A percentile compares a stretch with the other conserved stretches of the same genome.
These are phyloP conservation scores for Caenorhabditis afra DNA, from an alignment of 2,888 invertebrate species.

Conservation along the genomic window DNA sequence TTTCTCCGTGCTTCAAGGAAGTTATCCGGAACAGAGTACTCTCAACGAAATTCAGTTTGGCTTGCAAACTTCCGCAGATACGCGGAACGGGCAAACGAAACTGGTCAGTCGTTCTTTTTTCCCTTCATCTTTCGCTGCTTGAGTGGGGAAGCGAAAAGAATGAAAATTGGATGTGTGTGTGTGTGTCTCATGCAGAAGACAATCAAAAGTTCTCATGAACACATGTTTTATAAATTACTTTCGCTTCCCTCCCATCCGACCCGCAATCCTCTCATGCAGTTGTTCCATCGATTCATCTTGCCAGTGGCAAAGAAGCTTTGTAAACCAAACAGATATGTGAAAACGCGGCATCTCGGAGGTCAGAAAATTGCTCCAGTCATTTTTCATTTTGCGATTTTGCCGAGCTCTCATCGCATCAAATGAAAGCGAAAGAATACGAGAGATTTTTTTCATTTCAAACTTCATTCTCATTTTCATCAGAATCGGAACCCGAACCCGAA, in stretches of 20 bases:
- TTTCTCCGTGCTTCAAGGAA: background rate
- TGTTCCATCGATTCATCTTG: constrained; percentile 45
- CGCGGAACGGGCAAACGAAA: background rate
- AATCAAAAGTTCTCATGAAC: constrained; percentile 55
- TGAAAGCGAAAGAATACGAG: background rate
- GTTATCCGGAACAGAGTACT: background rate
- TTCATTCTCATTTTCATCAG: constrained; percentile 3
- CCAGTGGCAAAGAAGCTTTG: constrained; percentile 21
- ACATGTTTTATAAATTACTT: constrained; percentile 56
- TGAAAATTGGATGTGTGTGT: constrained; percentile 32
- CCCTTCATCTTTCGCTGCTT: constrained; percentile 9
- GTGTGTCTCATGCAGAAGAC: constrained; percentile 41
- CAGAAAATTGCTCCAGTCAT: constrained; percentile 14
- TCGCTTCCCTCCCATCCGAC: constrained; percentile 24
- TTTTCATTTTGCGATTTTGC: constrained; percentile 16
- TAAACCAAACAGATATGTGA: constrained; percentile 32
- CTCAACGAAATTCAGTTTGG: background rate
- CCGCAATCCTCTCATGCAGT: constrained; percentile 33
- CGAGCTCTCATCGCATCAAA: background rate
- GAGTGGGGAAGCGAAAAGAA: background rate
- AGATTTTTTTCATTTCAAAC: background rate
- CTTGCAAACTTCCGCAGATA: background rate
- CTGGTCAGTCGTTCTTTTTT: constrained; percentile 7
- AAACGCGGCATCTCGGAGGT: constrained; percentile 17
- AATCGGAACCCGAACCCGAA: constrained; percentile 21